phyloP scores from a whole-genome alignment of 2,113 vertebrate species.

The Potamarius usumacintae region DNA sequence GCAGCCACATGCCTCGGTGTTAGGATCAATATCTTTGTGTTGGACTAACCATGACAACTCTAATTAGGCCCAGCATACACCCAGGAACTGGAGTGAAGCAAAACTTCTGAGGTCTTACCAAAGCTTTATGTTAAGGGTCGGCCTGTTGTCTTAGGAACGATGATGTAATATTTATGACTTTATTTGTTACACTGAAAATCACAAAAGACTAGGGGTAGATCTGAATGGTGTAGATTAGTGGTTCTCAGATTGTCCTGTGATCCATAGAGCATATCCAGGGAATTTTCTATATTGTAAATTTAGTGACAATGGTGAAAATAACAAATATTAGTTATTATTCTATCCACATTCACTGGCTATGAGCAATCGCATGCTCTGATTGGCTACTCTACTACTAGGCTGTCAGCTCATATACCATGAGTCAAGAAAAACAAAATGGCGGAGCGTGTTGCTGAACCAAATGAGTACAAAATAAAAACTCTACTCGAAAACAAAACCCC shows the following conservation, averaged over 20 bases:
- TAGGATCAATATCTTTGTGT: slow-evolving; percentile 50
- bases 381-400: no score
- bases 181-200: background rate
- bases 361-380: no score
- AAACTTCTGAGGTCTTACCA: slow-evolving; percentile 37
- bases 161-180: background rate
- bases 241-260: background rate
- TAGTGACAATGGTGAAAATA: background rate
- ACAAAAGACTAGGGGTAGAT: background rate
- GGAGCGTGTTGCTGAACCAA: no score
- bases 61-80: slow-evolving; percentile 52
- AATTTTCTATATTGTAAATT: background rate
- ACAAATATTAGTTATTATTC: background rate
- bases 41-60: slow-evolving; percentile 49
- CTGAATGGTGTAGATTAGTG: background rate
- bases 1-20: slow-evolving; percentile 29
- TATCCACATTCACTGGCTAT: no score
- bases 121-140: slow-evolving; percentile 10
- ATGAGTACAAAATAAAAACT: no score
- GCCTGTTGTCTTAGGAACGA: slow-evolving; percentile 1
- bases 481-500: no score
- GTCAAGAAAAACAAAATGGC: no score
- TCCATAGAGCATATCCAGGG: background rate
- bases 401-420: no score
- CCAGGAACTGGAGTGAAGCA: slow-evolving; percentile 30